Base-by-base conservation (phyloP, 2,113 vertebrate species). In the Tychaedon coryphoeus region DNA sequence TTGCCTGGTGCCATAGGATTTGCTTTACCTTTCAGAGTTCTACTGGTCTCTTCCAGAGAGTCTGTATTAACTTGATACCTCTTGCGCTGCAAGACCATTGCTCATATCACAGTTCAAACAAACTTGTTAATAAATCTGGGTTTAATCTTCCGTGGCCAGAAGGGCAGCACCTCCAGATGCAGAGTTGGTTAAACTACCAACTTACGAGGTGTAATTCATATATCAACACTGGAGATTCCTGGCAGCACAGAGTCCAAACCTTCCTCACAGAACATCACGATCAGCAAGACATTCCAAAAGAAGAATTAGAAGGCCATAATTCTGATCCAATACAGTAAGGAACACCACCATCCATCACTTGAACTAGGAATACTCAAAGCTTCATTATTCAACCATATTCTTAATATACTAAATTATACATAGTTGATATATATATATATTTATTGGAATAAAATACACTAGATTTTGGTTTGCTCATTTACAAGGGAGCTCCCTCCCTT, bases 361-460 rank as follows among this genome's bases (percentile, higher is more conserved):
- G 90, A 82, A 92, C 87, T 91, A 90, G 91, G 96, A 96, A 97
- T 80, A 83, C 47, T 90, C 88, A 66, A 79, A 92, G 93, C 93
- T 92, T 88, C 38, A 87, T 69, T 86, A 88, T 94, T 93, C 97
- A 95, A 89, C 76, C 34, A 86, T 94, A 93, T 95, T 93, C 85
- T 95, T 86, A 90, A 89, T 38, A 88, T n/a, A 77, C 85, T 95
- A 96, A 82, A 82, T 74, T 91, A 93, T 95, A 96, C 67, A 96
- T 67, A 88, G 25, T 84, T 60, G 8, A 67, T 42, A 78, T 74
- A 79, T 53, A 79, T 54, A 54, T 54, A n/a, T n/a, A 36, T 71
- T 87, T 58, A 97, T 77, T 76, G 96, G 90, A 97, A 95, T 96
- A 96, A 97, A 97, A 98, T 96, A 96, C 88, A 95, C 26, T 66